Base-by-base conservation (phyloP, 2,113 vertebrate species). In the Gallinago jamesoni region DNA sequence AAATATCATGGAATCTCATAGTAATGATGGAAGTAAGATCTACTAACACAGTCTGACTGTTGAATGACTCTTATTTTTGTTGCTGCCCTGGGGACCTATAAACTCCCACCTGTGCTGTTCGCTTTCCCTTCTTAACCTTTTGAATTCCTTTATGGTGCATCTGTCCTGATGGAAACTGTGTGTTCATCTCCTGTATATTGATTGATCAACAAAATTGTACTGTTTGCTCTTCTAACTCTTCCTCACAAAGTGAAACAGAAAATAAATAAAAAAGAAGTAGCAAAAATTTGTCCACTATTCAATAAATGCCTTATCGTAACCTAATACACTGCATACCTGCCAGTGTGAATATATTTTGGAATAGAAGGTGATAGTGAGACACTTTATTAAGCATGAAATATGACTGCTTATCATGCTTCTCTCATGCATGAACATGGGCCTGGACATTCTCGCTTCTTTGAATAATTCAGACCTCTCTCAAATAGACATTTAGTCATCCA, bases 361-460 rank as follows among this genome's bases (percentile, higher is more conserved):
- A 19, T 83, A 9, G 20, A 66, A 94, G 23, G 43, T 92, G 47
- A 47, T 5, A 73, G 55, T 30, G 27, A 86, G 59, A 47, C 60
- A 78, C 50, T 96, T 91, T 83, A 68, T 80, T 90, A 90, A 78
- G 59, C 64, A 76, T 83, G 84, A 96, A 94, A 89, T 93, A 91
- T 8, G 37, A 28, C 23, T 70, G 30, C 47, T 91, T 83, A 33
- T 64, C 87, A 77, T 59, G 41, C n/a, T 76, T 89, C 78, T 74
- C 23, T 83, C 89, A 35, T 87, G 57, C 75, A 73, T 76, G 85
- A 85, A 37, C 85, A 43, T 43, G 50, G 5, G 60, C 25, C 37
- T 3, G 3, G 64, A 55, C 14, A 84, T 48, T 56, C 55, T 37
- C 0, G 0, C 25, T 78, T 59, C 76, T 79, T 66, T 92, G 62